A percentile compares a stretch with the other conserved stretches of the same genome.
Conservation (phyloP, 2,113 vertebrate genomes). For the Abramis brama region DNA sequence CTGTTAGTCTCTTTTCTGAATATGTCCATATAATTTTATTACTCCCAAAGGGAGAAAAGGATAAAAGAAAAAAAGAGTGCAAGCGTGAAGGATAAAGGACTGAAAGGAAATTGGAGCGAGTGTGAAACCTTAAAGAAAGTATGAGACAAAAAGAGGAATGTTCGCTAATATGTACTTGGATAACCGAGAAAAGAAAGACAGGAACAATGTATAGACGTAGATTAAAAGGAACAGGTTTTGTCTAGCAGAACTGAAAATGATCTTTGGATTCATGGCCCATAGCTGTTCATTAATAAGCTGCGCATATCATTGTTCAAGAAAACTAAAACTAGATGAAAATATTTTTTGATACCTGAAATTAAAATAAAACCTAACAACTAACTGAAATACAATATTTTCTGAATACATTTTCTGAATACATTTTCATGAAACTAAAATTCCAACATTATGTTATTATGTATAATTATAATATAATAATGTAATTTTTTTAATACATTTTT, state of each 20-base stretch:
- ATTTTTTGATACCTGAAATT: neutral
- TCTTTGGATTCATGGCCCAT: neutral
- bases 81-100: neutral
- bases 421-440: neutral
- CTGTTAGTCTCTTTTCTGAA: conserved; percentile 33
- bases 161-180: neutral
- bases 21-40: conserved; percentile 45
- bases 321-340: neutral
- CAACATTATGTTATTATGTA: no score
- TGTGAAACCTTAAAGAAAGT: conserved; percentile 28
- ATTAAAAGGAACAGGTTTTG: neutral
- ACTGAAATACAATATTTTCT: no score
- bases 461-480: no score
- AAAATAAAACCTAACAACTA: no score
- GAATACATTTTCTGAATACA: no score
- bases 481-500: neutral
- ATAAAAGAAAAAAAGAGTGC: neutral
- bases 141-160: conserved; percentile 1
- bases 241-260: neutral
- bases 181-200: neutral
- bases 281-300: no score
- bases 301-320: neutral
- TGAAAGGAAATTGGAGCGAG: neutral
- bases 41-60: conserved; percentile 8
- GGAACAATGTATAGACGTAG: neutral